Conservation (phyloP, 2,888 invertebrate species). For the Stenolophus ochropezus region DNA sequence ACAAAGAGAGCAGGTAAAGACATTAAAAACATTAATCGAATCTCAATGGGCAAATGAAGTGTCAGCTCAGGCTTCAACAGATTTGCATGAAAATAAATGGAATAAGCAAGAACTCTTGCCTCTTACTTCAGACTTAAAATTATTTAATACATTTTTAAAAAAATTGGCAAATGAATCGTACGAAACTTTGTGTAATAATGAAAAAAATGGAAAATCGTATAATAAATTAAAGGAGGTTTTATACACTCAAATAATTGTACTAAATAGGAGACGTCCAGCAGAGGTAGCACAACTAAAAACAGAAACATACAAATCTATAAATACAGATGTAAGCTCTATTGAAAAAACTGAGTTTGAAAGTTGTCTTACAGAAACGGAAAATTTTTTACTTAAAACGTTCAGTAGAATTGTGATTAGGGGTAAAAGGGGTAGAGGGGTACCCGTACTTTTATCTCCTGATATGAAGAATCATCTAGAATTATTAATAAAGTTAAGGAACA, state of each 20-base stretch:
- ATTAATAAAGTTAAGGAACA: neutral
- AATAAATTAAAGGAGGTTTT: constrained; percentile 61
- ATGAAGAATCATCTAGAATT: constrained; percentile 57
- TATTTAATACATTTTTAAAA: constrained; percentile 62
- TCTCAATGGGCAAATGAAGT: constrained; percentile 65
- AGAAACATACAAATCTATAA: constrained; percentile 56
- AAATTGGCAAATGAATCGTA: constrained; percentile 33
- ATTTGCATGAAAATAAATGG: constrained; percentile 64
- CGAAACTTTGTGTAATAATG: neutral
- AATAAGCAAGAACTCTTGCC: constrained; percentile 65
- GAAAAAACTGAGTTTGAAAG: neutral
- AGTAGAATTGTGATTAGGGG: constrained; percentile 43
- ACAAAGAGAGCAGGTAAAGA: constrained; percentile 62
- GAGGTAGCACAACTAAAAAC: constrained; percentile 61
- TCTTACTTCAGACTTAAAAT: constrained; percentile 62
- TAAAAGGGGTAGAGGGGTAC: constrained; percentile 47
- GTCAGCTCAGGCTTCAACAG: constrained; percentile 64
- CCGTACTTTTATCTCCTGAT: constrained; percentile 16
- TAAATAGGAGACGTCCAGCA: constrained; percentile 62
- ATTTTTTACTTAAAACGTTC: constrained; percentile 62
- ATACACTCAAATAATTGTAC: constrained; percentile 62
- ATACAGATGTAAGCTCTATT: neutral
- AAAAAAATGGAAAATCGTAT: constrained; percentile 54
- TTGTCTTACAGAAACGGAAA: constrained; percentile 14
- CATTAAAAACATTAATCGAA: constrained; percentile 63